Base-by-base conservation (phyloP, 2,113 vertebrate species). In the Lipophrys pholis region DNA sequence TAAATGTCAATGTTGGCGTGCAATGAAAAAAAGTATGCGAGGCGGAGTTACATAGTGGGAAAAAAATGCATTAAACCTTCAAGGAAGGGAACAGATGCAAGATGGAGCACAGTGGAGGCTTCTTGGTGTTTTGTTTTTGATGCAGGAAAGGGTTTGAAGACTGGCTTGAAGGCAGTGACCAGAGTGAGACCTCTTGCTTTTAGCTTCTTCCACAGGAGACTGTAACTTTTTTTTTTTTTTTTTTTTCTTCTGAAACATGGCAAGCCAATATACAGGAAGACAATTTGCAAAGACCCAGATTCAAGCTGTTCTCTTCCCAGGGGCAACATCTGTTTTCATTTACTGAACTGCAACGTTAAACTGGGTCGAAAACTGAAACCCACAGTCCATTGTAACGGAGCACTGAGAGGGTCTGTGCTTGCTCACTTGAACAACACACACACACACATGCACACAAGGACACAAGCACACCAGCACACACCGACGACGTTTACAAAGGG, bases 241-340 rank as follows among this genome's bases (percentile, higher is more conserved):
- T n/a, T n/a, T n/a, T n/a, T n/a, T n/a, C n/a, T n/a, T 30, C 21
- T 30, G 21, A 30, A 30, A 30, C 21, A 30, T 30, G 21, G 21
- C 43, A 61, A 56, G 54, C 66, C 12, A 61, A 30, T 53, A 63
- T 8, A 42, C 38, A 61, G n/a, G 10, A 52, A 56, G 57, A 78
- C 30, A 56, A 57, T 16, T 9, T 7, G 41, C 73, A 69, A 59
- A 69, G 55, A 39, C 48, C 49, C 21, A 51, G 58, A 82, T 74
- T 72, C 73, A 52, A 57, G 56, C 45, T 69, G 73, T 68, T 79
- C 71, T 64, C 69, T 42, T 56, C 68, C 57, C 57, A 60, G 80
- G 12, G 41, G 49, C 16, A 65, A 85, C 89, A 92, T 90, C 83
- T 92, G 90, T 76, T 90, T 90, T 78, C 76, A 80, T 77, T 92